phyloP scores from a whole-genome alignment of 2,113 vertebrate genomes.

The Hymenochirus boettgeri region DNA sequence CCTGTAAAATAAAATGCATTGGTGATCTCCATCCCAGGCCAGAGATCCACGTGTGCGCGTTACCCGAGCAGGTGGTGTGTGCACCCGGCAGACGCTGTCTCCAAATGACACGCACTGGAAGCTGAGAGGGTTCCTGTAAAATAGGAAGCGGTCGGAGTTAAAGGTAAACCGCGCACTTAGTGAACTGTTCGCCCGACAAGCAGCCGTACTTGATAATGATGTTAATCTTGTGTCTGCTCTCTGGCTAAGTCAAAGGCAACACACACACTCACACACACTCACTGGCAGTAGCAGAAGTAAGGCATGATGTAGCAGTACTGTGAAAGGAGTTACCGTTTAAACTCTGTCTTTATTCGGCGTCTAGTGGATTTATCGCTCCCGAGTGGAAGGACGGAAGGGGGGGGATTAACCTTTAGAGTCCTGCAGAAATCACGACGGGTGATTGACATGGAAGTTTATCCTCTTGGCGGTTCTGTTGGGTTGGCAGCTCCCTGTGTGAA shows the following conservation, averaged over 20 bases:
- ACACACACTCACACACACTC: too few relatives aligned
- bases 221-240: too few relatives aligned
- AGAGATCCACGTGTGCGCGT: too few relatives aligned
- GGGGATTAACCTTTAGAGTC: slow-evolving; percentile 37
- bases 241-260: too few relatives aligned
- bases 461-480: slow-evolving; percentile 63
- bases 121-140: background rate
- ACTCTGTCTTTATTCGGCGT: slow-evolving; percentile 62
- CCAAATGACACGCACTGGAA: slow-evolving; percentile 12
- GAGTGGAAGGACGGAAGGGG: slow-evolving; percentile 15
- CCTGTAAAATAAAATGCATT: too few relatives aligned
- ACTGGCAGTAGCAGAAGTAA: slow-evolving; percentile 60
- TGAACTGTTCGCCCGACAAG: slow-evolving; percentile 56
- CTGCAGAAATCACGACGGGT: slow-evolving; percentile 62
- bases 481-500: slow-evolving; percentile 70
- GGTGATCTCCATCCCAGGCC: too few relatives aligned
- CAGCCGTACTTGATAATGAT: slow-evolving; percentile 41
- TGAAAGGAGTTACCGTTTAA: slow-evolving; percentile 66
- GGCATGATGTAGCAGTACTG: slow-evolving; percentile 62
- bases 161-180: slow-evolving; percentile 33
- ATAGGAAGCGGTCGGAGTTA: background rate
- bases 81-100: slow-evolving; percentile 28
- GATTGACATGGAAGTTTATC: slow-evolving; percentile 65
- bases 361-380: slow-evolving; percentile 58
- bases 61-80: slow-evolving; percentile 26